Base-by-base conservation (phyloP, 2,888 invertebrate species). In the Scaptomyza reducta region DNA sequence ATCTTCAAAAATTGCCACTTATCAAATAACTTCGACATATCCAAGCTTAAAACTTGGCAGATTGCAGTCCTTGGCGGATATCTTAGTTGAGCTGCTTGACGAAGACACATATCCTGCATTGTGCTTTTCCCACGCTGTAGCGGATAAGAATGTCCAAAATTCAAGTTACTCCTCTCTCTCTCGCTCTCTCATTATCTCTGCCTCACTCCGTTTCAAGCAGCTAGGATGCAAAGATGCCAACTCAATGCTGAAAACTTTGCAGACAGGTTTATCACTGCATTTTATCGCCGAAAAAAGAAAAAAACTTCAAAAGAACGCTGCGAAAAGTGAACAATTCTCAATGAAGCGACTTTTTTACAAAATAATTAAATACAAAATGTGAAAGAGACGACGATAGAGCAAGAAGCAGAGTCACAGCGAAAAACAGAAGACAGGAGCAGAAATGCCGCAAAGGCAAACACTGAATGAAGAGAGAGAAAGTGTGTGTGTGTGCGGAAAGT, bases 181-280 rank as follows among this genome's bases (percentile, higher is more conserved):
- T 22, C 22, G 3, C 22, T 31, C 10, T 31, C 10, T 31, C 31
- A 31, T 31, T 31, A 3, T 31, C 25, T 9, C n/a, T 42, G 2
- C 18, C 18, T 14, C 11, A 31, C 35, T n/a, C 29, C 11, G 53
- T 47, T 60, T 58, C 62, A 33, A 5, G 49, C n/a, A 14, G 33
- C 14, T 10, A 45, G 78, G 78, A 77, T 77, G 81, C 81, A 61
- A 79, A 68, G 86, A 83, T 74, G 84, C 70, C 49, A 77, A 68
- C 78, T 80, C 58, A 60, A 62, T 62, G 56, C 33, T 46, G 50
- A 54, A 87, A 85, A 86, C 79, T 86, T 86, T 88, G 71, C 88
- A 86, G 85, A 86, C 85, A 87, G 87, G 81, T 86, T 86, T 88
- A 87, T 86, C 88, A 74, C 85, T 75, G 73, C 76, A 87, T 88